A percentile compares a stretch with the other conserved stretches of the same genome.
These are phyloP conservation scores for Erannis defoliaria DNA, from an alignment of 2,888 invertebrate genomes.

Conservation along the genomic window DNA sequence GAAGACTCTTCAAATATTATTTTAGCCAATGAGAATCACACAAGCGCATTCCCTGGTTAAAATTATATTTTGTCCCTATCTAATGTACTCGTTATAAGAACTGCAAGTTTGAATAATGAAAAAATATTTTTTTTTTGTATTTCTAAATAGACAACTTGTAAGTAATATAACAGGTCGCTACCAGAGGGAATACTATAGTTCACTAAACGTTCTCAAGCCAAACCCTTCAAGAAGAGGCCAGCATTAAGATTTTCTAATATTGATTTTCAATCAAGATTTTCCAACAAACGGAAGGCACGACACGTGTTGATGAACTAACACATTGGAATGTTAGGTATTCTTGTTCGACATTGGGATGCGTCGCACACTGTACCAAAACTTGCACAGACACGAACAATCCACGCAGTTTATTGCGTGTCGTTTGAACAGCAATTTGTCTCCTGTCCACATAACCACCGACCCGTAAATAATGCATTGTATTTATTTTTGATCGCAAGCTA, in stretches of 20 bases:
- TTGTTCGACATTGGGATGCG: background rate
- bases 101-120: too few species aligned
- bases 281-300: background rate
- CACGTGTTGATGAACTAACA: slow-evolving; percentile 7
- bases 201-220: too few species aligned
- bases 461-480: slow-evolving; percentile 37
- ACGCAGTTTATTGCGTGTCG: slow-evolving; percentile 15
- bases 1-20: too few species aligned
- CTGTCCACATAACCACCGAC: slow-evolving; percentile 18
- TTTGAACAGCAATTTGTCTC: slow-evolving; percentile 20
- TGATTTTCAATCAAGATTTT: background rate
- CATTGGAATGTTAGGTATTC: slow-evolving; percentile 7
- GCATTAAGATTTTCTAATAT: background rate
- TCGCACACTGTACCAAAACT: background rate
- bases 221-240: too few species aligned
- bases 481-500: slow-evolving; percentile 30
- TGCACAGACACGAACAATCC: slow-evolving; percentile 8
- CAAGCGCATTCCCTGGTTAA: too few species aligned
- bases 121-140: too few species aligned
- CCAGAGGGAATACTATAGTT: too few species aligned
- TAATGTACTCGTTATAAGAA: too few species aligned
- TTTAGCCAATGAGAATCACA: too few species aligned
- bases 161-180: too few species aligned
- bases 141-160: too few species aligned
- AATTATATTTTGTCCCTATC: too few species aligned